Base-by-base conservation (phyloP, 2,113 vertebrate genomes). In the Thryonomys swinderianus region DNA sequence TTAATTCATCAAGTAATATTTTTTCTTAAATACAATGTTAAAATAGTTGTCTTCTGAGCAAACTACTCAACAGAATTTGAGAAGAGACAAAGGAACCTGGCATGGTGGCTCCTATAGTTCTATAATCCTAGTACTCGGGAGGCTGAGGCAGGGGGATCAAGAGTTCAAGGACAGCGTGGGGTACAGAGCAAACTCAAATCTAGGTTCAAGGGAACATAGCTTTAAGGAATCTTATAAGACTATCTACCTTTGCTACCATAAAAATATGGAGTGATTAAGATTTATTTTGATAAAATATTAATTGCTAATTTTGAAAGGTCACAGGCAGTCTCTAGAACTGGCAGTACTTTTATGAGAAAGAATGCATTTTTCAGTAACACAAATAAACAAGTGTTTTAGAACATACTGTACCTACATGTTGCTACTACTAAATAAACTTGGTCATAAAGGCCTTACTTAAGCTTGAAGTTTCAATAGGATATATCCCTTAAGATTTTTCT, bases 241-340 rank as follows among this genome's bases (percentile, higher is more conserved):
- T 21, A 67, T 25, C 9, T 91, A 92, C 55, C 40, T 83, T 17
- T 74, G 37, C 37, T 89, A 86, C 34, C 76, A 86, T 79, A 91
- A 85, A 79, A 89, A 79, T 13, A 80, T 7, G 34, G 25, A 64
- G 53, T 88, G 59, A 85, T n/a, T 48, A 61, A 74, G 48, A 92
- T 83, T 94, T 96, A 88, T 76, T 94, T 71, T 94, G n/a, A 84
- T 80, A 25, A 97, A 93, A 91, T 64, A 80, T 88, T 79, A 91
- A 86, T 57, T 88, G 67, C 51, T 83, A 94, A 96, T 88, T 85
- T 88, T 62, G 62, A 95, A 95, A 85, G 94, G 71, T 88, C 51
- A 74, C 67, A 79, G 76, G 80, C 94, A 59, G 55, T 90, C 45
- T 64, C 64, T 96, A 96, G 61, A 90, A 83, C 25, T 78, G 55